Percentiles rank a stretch among this genome's conserved stretches.
Conservation (phyloP, 2,797 vertebrate species). For the Taeniopygia guttata region DNA sequence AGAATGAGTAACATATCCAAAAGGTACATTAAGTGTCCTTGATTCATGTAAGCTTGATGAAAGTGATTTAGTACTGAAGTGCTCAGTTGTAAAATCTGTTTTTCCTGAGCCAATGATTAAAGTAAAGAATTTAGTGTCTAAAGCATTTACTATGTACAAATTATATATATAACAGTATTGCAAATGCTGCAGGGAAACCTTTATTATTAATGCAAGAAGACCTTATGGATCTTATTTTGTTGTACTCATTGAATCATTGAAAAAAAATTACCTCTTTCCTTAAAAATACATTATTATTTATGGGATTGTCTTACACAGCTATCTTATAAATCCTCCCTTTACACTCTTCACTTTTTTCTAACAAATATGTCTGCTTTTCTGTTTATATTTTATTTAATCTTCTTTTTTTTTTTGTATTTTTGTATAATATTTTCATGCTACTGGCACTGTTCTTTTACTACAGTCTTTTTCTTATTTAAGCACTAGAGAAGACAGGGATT, state of each 20-base stretch:
- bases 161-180: neutral
- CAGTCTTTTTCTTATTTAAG: neutral
- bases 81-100: neutral
- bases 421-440: slow-evolving; percentile 3
- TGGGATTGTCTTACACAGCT: neutral
- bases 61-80: neutral
- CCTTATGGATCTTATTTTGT: neutral
- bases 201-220: neutral
- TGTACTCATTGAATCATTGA: neutral
- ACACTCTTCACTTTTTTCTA: neutral
- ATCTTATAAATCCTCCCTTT: neutral
- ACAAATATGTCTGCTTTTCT: neutral
- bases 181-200: neutral
- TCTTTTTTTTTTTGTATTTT: neutral
- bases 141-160: neutral
- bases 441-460: neutral
- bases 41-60: neutral
- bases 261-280: neutral
- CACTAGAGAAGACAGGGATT: neutral
- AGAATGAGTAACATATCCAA: neutral
- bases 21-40: neutral
- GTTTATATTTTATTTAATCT: neutral
- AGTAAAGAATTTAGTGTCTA: neutral
- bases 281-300: neutral
- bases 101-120: neutral